These are phyloP conservation scores for Metopolophium dirhodum DNA, from an alignment of 1,140 invertebrate genomes.

Conservation along the genomic window DNA sequence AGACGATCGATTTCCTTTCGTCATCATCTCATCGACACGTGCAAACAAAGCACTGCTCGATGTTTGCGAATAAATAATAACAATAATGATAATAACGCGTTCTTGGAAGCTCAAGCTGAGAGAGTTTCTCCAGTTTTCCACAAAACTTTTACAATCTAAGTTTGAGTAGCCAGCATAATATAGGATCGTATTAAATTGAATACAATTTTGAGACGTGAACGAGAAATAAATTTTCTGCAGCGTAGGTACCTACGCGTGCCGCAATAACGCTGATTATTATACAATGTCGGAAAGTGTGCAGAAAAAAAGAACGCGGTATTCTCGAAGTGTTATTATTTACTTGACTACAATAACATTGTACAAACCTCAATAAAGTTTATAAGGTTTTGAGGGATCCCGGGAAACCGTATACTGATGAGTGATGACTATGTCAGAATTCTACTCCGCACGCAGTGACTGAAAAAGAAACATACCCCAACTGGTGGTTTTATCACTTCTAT, in stretches of 20 bases:
- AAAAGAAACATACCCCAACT: too few species aligned
- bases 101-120: background rate
- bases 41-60: background rate
- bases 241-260: background rate
- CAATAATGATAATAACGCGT: constrained; percentile 9
- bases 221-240: constrained; percentile 15
- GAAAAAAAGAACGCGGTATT: background rate
- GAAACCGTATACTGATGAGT: too few species aligned
- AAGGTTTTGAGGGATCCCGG: background rate
- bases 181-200: constrained; percentile 2
- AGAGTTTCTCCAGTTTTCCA: background rate
- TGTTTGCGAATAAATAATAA: constrained; percentile 14
- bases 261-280: background rate
- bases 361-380: background rate
- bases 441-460: too few species aligned
- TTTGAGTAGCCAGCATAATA: constrained; percentile 4
- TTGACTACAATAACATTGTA: background rate
- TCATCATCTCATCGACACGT: background rate
- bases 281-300: background rate
- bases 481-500: too few species aligned
- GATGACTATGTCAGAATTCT: too few species aligned
- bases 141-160: constrained; percentile 3
- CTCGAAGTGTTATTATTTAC: background rate
- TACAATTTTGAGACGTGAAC: background rate
- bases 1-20: background rate